Conservation (phyloP, 2,888 invertebrate genomes). For the Pomacea canaliculata region DNA sequence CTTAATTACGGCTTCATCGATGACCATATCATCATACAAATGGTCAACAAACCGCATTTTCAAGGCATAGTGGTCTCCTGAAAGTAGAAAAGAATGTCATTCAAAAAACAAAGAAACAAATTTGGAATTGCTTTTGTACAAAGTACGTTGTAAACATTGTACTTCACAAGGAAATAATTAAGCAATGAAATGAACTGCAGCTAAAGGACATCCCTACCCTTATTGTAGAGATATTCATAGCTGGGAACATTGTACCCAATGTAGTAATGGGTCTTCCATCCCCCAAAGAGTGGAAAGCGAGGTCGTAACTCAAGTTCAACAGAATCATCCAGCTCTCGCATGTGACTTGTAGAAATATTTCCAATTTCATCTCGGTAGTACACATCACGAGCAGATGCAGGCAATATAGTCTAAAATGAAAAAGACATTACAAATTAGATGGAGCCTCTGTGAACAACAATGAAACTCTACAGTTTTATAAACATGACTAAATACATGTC, state of each 20-base stretch:
- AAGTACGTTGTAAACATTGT: not conserved
- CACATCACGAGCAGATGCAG: slow-evolving; percentile 91
- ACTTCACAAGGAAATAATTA: not conserved
- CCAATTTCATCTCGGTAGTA: slow-evolving; percentile 98
- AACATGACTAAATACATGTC: not conserved
- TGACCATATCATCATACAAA: slow-evolving; percentile 94
- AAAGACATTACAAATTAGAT: not conserved
- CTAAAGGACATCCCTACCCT: slow-evolving; percentile 71
- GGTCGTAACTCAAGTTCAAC: slow-evolving; percentile 97
- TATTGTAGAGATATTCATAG: slow-evolving; percentile 91
- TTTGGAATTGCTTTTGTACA: not conserved
- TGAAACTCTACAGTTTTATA: not conserved
- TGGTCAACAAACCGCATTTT: slow-evolving; percentile 97
- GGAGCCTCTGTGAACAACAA: not conserved
- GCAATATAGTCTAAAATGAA: slow-evolving; percentile 73
- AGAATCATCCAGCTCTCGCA: slow-evolving; percentile 88
- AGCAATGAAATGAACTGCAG: not conserved
- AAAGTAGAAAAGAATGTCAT: slow-evolving; percentile 3
- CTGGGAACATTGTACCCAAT: slow-evolving; percentile 98
- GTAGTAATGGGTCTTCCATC: slow-evolving; percentile 98
- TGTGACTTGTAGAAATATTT: slow-evolving; percentile 97
- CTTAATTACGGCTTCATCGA: slow-evolving; percentile 88
- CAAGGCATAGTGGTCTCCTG: slow-evolving; percentile 80
- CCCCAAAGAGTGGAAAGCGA: slow-evolving; percentile 97
- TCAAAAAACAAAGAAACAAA: not conserved